Percentiles rank a stretch among this genome's conserved stretches.
These are phyloP conservation scores for Crepidodera aurea DNA, from an alignment of 2,888 invertebrate genomes.

Conservation along the genomic window DNA sequence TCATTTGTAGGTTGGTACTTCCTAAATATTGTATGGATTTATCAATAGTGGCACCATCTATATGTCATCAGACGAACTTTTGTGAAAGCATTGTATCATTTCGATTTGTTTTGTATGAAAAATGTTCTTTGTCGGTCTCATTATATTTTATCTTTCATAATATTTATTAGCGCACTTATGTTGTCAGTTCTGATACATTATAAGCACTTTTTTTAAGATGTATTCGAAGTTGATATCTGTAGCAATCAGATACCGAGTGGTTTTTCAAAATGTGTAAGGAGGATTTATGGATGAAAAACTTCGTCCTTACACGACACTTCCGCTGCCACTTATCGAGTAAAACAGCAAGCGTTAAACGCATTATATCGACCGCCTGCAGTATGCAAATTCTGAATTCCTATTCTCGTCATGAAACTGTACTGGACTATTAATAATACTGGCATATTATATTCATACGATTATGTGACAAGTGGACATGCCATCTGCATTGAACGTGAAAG, in stretches of 20 bases:
- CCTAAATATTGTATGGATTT: too few species aligned
- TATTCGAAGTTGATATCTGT: not conserved
- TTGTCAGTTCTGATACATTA: not conserved
- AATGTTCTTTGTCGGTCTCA: too few species aligned
- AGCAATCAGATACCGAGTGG: constrained; percentile 13
- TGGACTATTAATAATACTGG: constrained; percentile 48
- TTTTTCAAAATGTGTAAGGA: constrained; percentile 15
- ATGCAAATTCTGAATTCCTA: constrained; percentile 47
- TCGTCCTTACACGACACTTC: constrained; percentile 25
- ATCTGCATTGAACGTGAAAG: constrained; percentile 49
- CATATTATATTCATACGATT: constrained; percentile 49
- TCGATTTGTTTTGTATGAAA: too few species aligned
- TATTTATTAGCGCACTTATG: not conserved
- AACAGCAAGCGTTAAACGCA: constrained; percentile 23
- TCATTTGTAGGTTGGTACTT: too few species aligned
- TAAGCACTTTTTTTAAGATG: not conserved
- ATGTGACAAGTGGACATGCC: constrained; percentile 51
- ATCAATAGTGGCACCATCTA: too few species aligned
- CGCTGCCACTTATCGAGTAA: constrained; percentile 14
- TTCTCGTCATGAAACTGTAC: constrained; percentile 47
- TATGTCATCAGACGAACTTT: too few species aligned
- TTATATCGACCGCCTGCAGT: constrained; percentile 33
- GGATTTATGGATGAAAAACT: constrained; percentile 28
- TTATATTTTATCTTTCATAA: not conserved
- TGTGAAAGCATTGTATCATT: too few species aligned